Percentiles rank a stretch among this genome's conserved stretches.
phyloP scores from a whole-genome alignment of 2,797 vertebrate species.

The Pygocentrus nattereri region DNA sequence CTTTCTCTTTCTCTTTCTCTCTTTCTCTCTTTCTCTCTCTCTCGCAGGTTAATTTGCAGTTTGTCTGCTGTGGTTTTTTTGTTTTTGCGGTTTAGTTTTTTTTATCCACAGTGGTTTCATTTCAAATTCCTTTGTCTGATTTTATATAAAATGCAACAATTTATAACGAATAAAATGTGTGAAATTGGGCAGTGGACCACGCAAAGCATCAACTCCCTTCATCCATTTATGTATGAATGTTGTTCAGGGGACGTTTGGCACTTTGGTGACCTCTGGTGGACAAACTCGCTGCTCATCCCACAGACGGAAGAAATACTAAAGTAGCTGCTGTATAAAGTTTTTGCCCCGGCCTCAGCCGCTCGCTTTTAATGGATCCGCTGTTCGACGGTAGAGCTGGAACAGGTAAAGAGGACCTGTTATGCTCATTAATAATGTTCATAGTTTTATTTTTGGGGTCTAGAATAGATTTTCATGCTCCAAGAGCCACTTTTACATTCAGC shows the following conservation, averaged over 20 bases:
- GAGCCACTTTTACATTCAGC: too few relatives aligned
- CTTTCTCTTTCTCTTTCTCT: background rate
- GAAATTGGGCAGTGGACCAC: conserved; percentile 71
- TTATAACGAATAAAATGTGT: conserved; percentile 86
- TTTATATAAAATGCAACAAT: conserved; percentile 85
- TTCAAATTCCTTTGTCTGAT: conserved; percentile 72
- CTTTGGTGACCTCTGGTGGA: background rate
- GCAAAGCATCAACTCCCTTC: background rate
- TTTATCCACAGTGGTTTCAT: conserved; percentile 76
- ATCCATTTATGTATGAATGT: background rate
- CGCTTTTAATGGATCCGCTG: too few relatives aligned
- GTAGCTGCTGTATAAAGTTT: too few relatives aligned
- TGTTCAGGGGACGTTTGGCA: too few relatives aligned
- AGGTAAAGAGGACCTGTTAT: too few relatives aligned
- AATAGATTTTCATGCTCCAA: too few relatives aligned
- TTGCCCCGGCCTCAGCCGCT: too few relatives aligned
- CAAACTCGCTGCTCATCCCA: background rate
- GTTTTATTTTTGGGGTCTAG: too few relatives aligned
- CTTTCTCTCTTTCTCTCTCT: conserved; percentile 5
- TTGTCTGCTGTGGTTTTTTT: conserved; percentile 60
- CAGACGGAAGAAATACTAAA: too few relatives aligned
- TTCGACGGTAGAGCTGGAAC: too few relatives aligned
- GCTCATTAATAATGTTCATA: too few relatives aligned
- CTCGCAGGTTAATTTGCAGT: conserved; percentile 28
- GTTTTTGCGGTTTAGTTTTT: conserved; percentile 77